These are phyloP conservation scores for Cyclargus thomasi DNA, from an alignment of 1,140 invertebrate genomes.

Conservation along the genomic window DNA sequence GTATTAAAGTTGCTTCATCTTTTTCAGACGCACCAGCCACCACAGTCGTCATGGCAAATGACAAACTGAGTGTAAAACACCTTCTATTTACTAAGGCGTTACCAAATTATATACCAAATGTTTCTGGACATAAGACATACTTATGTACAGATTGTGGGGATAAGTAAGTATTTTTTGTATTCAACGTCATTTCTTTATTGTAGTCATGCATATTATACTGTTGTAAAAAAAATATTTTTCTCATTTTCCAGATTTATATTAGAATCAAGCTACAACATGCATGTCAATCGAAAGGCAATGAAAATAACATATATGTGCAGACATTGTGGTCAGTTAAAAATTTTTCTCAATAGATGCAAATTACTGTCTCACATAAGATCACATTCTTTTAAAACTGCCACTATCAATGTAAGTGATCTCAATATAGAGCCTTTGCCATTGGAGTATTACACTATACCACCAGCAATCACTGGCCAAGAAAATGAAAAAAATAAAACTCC, in stretches of 20 bases:
- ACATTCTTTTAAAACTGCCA: constrained; percentile 62
- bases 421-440: constrained; percentile 55
- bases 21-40: too few relatives aligned
- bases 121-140: constrained; percentile 47
- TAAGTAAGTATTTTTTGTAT: constrained; percentile 43
- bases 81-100: constrained; percentile 54
- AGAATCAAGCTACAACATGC: constrained; percentile 58
- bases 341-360: constrained; percentile 64
- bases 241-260: constrained; percentile 57
- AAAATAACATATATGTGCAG: constrained; percentile 59
- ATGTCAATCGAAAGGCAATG: constrained; percentile 60
- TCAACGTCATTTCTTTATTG: too few relatives aligned
- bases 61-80: constrained; percentile 54
- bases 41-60: constrained; percentile 25
- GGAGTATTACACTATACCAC: constrained; percentile 15
- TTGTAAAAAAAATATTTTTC: too few relatives aligned
- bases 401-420: constrained; percentile 60
- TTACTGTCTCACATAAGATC: constrained; percentile 62
- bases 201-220: too few relatives aligned
- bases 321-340: constrained; percentile 42
- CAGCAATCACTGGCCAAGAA: background rate
- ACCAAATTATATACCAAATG: constrained; percentile 38
- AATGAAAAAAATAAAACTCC: constrained; percentile 17
- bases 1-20: too few relatives aligned
- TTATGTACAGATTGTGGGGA: constrained; percentile 64